Evolutionary conservation across 1,140 invertebrate species (phyloP).

Genomic region (Hycleus phaleratus): DNA sequence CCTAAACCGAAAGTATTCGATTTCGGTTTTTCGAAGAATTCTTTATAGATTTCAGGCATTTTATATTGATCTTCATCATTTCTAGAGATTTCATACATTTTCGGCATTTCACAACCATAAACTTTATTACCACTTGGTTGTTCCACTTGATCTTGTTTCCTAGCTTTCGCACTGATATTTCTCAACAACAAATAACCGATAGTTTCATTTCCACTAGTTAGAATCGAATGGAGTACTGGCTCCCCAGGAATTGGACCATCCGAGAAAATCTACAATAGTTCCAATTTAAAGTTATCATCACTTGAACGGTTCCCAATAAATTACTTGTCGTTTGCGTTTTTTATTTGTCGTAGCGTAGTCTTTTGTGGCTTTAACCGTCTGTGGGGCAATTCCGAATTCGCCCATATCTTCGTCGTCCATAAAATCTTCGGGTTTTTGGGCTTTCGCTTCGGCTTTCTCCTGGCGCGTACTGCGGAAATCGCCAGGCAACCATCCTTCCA

Average conservation of each 20-base stretch:
- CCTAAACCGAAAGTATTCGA: constrained; percentile 80
- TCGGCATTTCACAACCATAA: constrained; percentile 63
- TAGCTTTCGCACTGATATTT: constrained; percentile 81
- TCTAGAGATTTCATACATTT: constrained; percentile 40
- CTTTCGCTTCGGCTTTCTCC: constrained; percentile 50
- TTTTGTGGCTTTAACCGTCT: constrained; percentile 65
- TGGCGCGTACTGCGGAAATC: constrained; percentile 84
- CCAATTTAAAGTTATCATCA: background rate
- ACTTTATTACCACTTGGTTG: constrained; percentile 41
- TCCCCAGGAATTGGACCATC: constrained; percentile 69
- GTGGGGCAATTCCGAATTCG: constrained; percentile 92
- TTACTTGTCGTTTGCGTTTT: constrained; percentile 45
- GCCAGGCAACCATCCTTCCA: constrained; percentile 91
- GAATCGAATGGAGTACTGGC: constrained; percentile 69
- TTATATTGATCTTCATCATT: constrained; percentile 32
- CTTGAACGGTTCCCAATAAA: background rate
- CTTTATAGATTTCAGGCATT: constrained; percentile 32
- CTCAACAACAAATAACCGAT: constrained; percentile 79
- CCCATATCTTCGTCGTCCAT: constrained; percentile 98
- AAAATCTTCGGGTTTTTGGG: constrained; percentile 80
- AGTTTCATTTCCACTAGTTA: constrained; percentile 77
- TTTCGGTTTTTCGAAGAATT: constrained; percentile 58
- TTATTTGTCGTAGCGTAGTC: constrained; percentile 53
- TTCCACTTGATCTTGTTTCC: constrained; percentile 9
- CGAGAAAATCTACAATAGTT: constrained; percentile 30